These are phyloP conservation scores for Lophotis ruficrista DNA, from an alignment of 2,113 vertebrate genomes.

Conservation along the genomic window DNA sequence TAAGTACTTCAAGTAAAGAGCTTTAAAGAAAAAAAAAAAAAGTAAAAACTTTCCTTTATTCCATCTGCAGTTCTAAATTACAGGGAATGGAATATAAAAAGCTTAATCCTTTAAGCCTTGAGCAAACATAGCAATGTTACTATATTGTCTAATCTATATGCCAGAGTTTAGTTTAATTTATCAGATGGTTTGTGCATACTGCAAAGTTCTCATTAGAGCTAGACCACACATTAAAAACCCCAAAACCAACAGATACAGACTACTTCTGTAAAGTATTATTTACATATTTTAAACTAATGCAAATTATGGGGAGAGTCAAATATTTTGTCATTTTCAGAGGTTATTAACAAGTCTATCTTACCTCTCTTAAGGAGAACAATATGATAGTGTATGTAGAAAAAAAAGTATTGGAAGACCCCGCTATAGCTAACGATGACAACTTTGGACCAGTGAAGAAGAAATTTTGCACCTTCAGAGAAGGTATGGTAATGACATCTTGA, in stretches of 20 bases:
- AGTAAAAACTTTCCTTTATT: background rate
- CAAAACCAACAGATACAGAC: background rate
- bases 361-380: conserved; percentile 82
- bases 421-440: conserved; percentile 87
- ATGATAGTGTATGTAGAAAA: conserved; percentile 97
- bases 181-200: background rate
- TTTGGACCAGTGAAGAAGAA: conserved; percentile 89
- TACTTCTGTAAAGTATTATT: background rate
- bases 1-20: background rate
- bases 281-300: background rate
- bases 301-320: background rate
- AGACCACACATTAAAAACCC: background rate
- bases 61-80: background rate
- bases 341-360: background rate
- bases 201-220: background rate
- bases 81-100: background rate
- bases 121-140: background rate
- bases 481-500: conserved; percentile 49
- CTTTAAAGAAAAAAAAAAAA: background rate
- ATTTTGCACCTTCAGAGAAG: conserved; percentile 97
- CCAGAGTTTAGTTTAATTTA: background rate
- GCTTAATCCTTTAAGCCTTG: background rate
- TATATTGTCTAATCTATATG: background rate
- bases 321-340: background rate
- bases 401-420: conserved; percentile 92